Base-by-base conservation (phyloP, 2,113 vertebrate species). In the Morone saxatilis region DNA sequence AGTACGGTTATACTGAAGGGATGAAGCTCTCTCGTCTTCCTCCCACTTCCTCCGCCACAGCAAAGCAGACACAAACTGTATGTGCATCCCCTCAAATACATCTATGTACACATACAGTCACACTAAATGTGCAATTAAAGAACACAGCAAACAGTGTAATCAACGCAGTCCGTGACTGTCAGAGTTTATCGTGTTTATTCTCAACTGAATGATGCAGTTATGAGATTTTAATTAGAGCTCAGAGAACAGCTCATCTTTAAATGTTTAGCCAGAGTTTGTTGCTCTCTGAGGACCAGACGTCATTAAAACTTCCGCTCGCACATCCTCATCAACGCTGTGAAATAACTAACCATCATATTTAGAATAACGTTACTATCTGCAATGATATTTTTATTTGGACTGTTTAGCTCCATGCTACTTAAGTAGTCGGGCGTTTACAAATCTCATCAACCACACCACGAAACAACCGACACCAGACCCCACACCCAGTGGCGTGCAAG, bases 221-320 rank as follows among this genome's bases (percentile, higher is more conserved):
- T 76, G 86, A 40, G 79, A 13, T 62, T 88, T 76, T 85, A 85
- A 85, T 85, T 68, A 80, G 48, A 10, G 77, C 78, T 70, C 22
- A 16, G 54, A 61, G 43, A 67, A 1, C 51, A 20, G 17, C 56
- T 70, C 68, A 2, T 60, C 63, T 2, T 38, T 17, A 3, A 25
- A 16, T 13, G 61, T 59, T 17, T 7, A 25, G 61, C 3, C 54
- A 1, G 6, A 4, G 61, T 68, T 61, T n/a, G 36, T 14, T 10
- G 56, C 45, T 70, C 66, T 70, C 48, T 5, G 47, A 75, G 71
- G 71, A 76, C 56, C 47, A 5, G 8, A 7, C 14, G 7, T 4
- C 19, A 0, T 31, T 43, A 50, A 61, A 70, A 51, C 45, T 50
- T 51, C 65, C 31, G 25, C 0, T 31, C 31, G 31, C 31, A 25